These are phyloP conservation scores for Thunnus albacares DNA, from an alignment of 2,797 vertebrate species.

Conservation along the genomic window DNA sequence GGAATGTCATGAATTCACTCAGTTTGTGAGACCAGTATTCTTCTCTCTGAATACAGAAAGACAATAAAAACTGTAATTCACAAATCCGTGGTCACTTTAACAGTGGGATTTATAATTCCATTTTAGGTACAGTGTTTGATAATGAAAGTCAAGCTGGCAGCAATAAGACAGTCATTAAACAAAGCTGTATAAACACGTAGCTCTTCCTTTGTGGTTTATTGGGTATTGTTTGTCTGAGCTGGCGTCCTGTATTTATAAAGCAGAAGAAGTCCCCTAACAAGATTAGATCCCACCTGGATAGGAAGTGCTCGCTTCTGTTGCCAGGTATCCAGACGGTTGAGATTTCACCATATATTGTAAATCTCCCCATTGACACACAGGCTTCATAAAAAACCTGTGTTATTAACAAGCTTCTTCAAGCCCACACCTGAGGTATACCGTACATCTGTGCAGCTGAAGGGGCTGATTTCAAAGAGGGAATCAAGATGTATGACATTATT, in stretches of 20 bases:
- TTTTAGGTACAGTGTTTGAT: conserved; percentile 41
- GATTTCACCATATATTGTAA: conserved; percentile 74
- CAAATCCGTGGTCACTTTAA: conserved; percentile 50
- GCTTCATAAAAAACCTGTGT: conserved; percentile 73
- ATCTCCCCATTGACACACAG: conserved; percentile 68
- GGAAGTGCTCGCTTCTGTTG: conserved; percentile 79
- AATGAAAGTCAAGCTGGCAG: conserved; percentile 69
- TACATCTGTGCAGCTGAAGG: conserved; percentile 54
- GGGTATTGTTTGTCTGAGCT: conserved; percentile 83
- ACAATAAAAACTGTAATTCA: conserved; percentile 64
- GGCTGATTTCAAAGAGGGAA: conserved; percentile 37
- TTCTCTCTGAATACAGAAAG: conserved; percentile 54
- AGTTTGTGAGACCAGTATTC: conserved; percentile 63
- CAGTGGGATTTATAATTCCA: conserved; percentile 65
- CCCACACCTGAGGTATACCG: conserved; percentile 55
- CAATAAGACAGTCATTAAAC: conserved; percentile 77
- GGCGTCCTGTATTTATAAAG: conserved; percentile 83
- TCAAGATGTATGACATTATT: conserved; percentile 47
- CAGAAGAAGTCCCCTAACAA: conserved; percentile 83
- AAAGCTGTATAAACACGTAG: conserved; percentile 79
- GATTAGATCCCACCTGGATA: conserved; percentile 87
- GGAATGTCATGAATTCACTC: conserved; percentile 81
- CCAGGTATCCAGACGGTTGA: conserved; percentile 79
- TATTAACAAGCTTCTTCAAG: conserved; percentile 75
- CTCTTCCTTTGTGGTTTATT: conserved; percentile 85